Percentiles rank a stretch among this genome's conserved stretches.
Conservation (phyloP, 1,140 invertebrate species). For the Diorhabda elongata region DNA sequence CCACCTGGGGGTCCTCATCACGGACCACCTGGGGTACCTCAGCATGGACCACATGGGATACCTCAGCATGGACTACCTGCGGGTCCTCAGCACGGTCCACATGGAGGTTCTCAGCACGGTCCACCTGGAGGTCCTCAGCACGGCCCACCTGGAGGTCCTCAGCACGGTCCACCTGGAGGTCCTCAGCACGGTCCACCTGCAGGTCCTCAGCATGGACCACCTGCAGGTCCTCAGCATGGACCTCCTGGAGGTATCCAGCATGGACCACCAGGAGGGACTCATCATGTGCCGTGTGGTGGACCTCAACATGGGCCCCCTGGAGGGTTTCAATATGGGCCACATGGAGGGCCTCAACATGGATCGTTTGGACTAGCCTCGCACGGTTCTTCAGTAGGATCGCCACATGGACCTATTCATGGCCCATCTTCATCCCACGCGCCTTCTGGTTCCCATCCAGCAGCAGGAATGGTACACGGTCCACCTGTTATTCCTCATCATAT, state of each 20-base stretch:
- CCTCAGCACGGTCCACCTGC: slow-evolving; percentile 10
- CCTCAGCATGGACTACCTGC: slow-evolving; percentile 26
- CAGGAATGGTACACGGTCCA: background rate
- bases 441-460: background rate
- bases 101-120: slow-evolving; percentile 38
- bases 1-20: slow-evolving; percentile 4
- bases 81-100: slow-evolving; percentile 42
- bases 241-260: background rate
- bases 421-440: background rate
- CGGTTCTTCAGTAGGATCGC: background rate
- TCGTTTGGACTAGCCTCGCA: background rate
- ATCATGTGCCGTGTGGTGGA: background rate
- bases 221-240: slow-evolving; percentile 17
- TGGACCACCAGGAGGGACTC: background rate
- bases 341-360: background rate
- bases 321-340: background rate
- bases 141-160: slow-evolving; percentile 13
- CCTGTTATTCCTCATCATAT: background rate
- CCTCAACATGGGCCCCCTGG: background rate
- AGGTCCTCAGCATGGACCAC: slow-evolving; percentile 18
- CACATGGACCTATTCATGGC: background rate
- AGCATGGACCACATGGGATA: slow-evolving; percentile 47
- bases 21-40: slow-evolving; percentile 38
- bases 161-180: slow-evolving; percentile 3
- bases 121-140: slow-evolving; percentile 46